Percentiles rank a stretch among this genome's conserved stretches.
phyloP scores from a whole-genome alignment of 2,113 vertebrate species.

The Castor canadensis region DNA sequence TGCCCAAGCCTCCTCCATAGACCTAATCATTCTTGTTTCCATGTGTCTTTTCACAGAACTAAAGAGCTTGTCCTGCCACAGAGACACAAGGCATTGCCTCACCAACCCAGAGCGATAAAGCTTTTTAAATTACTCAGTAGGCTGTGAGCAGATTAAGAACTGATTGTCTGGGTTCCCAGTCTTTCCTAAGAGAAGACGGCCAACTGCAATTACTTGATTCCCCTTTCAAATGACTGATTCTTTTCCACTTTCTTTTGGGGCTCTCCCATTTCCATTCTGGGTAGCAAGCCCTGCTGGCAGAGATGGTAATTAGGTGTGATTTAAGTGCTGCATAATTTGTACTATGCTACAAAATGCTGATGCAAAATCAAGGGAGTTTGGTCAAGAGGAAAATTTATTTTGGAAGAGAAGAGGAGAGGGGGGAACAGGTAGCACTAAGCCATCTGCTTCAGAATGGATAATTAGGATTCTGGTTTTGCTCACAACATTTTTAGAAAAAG shows the following conservation, averaged over 20 bases:
- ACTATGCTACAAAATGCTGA: slow-evolving; percentile 48
- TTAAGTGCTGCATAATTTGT: slow-evolving; percentile 55
- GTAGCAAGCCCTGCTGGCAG: slow-evolving; percentile 9
- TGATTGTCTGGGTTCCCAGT: not conserved
- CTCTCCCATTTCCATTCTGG: slow-evolving; percentile 38
- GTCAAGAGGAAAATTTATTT: slow-evolving; percentile 71
- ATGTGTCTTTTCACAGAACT: not conserved
- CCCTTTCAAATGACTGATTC: not conserved
- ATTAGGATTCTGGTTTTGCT: slow-evolving; percentile 65
- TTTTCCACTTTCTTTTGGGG: not conserved
- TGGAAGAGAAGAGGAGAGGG: slow-evolving; percentile 29
- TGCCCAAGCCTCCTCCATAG: not conserved
- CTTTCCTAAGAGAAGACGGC: not conserved
- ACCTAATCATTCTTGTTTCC: not conserved
- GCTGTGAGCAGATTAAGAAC: not conserved
- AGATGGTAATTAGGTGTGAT: slow-evolving; percentile 65
- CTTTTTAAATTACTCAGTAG: not conserved
- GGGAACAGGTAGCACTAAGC: slow-evolving; percentile 53
- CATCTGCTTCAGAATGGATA: slow-evolving; percentile 68
- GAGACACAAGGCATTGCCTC: not conserved
- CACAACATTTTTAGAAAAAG: slow-evolving; percentile 64
- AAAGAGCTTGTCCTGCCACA: not conserved
- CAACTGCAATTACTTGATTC: not conserved
- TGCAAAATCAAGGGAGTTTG: slow-evolving; percentile 67
- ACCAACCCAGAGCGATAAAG: not conserved